Conservation (phyloP, 2,797 vertebrate genomes). For the Thripadectes ignobilis region DNA sequence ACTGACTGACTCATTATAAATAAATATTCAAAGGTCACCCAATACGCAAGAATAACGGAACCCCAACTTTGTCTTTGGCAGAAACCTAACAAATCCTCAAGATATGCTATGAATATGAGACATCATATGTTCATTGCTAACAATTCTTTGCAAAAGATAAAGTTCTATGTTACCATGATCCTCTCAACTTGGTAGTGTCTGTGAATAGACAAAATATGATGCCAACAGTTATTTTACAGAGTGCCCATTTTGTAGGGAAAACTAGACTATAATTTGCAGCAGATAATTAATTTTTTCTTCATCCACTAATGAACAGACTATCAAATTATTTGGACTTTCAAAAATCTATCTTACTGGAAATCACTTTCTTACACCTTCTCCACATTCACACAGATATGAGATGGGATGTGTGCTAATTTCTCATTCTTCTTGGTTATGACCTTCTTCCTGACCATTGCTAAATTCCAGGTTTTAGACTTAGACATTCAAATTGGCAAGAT, state of each 20-base stretch:
- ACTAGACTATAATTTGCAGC: neutral
- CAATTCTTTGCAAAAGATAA: neutral
- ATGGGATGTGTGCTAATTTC: neutral
- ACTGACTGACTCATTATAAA: neutral
- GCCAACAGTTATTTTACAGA: neutral
- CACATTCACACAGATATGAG: accelerated
- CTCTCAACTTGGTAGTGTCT: neutral
- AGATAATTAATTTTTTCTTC: neutral
- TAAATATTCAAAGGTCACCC: neutral
- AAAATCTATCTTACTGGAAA: neutral
- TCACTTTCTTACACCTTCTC: neutral
- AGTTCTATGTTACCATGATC: neutral
- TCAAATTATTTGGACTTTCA: neutral
- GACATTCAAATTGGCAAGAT: neutral
- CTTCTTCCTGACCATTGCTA: neutral
- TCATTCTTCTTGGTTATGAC: neutral
- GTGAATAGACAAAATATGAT: neutral
- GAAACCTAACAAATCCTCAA: neutral
- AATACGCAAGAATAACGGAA: neutral
- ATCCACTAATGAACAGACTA: neutral
- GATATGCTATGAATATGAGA: neutral
- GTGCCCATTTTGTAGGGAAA: neutral
- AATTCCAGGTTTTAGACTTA: neutral
- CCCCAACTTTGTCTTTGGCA: neutral
- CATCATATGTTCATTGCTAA: neutral